These are phyloP conservation scores for Ectemnius lituratus DNA, from an alignment of 2,888 invertebrate species.

Conservation along the genomic window DNA sequence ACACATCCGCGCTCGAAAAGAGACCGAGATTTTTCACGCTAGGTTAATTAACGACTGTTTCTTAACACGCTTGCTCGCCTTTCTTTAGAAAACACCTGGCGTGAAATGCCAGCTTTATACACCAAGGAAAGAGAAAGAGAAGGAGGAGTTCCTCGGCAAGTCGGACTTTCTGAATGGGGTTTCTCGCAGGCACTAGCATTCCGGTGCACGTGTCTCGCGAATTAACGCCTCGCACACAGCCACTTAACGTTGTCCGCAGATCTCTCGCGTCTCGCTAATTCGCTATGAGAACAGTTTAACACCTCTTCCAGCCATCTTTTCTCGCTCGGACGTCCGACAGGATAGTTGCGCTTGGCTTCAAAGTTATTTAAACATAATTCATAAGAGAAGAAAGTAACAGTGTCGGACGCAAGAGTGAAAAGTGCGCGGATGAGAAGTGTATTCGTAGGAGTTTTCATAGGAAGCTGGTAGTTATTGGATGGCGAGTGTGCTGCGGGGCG, in stretches of 20 bases:
- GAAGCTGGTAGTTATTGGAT: too few relatives aligned
- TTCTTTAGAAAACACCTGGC: not conserved
- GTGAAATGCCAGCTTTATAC: constrained; percentile 33
- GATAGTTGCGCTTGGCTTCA: too few relatives aligned
- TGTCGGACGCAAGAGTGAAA: too few relatives aligned
- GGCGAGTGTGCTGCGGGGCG: too few relatives aligned
- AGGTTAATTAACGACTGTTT: not conserved
- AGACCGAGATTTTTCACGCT: not conserved
- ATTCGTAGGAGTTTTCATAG: too few relatives aligned
- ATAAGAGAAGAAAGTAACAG: too few relatives aligned
- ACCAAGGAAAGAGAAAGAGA: constrained; percentile 41
- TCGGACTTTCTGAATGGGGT: constrained; percentile 47
- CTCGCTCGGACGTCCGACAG: too few relatives aligned
- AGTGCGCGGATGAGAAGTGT: too few relatives aligned
- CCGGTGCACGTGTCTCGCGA: constrained; percentile 24
- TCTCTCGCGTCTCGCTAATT: too few relatives aligned
- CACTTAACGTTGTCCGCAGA: constrained; percentile 24
- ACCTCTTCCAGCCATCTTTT: too few relatives aligned
- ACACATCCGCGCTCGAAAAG: not conserved
- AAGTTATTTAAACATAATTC: too few relatives aligned
- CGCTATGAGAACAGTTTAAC: too few relatives aligned
- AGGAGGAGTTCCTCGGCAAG: constrained; percentile 45
- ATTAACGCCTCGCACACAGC: constrained; percentile 33
- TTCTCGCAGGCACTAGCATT: constrained; percentile 43
- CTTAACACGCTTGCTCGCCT: not conserved